Percentiles rank a stretch among this genome's conserved stretches.
These are phyloP conservation scores for Sepiola atlantica DNA, from an alignment of 2,888 invertebrate genomes.

Conservation along the genomic window DNA sequence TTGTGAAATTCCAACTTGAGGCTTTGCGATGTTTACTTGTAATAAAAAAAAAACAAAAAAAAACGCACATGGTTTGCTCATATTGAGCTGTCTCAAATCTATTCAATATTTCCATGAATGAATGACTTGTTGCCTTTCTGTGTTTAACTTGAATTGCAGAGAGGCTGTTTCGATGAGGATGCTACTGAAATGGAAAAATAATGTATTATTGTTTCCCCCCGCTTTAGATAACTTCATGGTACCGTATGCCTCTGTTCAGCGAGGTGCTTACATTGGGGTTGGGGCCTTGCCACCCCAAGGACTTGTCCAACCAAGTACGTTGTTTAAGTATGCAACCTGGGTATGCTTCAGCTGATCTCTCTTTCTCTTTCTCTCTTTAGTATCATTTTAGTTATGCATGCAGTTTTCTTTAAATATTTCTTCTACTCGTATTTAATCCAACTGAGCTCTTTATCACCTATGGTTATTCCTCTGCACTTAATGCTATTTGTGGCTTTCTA, in stretches of 20 bases:
- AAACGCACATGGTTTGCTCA: constrained; percentile 12
- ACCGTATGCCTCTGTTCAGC: constrained; percentile 42
- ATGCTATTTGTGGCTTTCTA: constrained; percentile 39
- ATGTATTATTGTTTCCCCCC: constrained; percentile 36
- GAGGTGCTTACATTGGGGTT: constrained; percentile 42
- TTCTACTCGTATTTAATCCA: background rate
- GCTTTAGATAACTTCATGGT: constrained; percentile 46
- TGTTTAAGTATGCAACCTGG: constrained; percentile 42
- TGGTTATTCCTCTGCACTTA: background rate
- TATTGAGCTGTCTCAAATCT: background rate
- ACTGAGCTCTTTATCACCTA: background rate
- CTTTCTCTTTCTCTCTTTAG: background rate
- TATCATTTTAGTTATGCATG: background rate
- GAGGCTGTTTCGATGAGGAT: background rate
- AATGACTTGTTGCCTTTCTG: background rate
- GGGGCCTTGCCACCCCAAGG: constrained; percentile 45
- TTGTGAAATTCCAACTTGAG: background rate
- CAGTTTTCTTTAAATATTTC: background rate
- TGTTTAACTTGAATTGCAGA: constrained; percentile 32
- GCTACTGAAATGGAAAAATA: constrained; percentile 38
- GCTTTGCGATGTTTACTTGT: background rate
- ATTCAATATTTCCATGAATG: background rate
- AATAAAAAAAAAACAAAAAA: background rate
- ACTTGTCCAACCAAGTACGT: constrained; percentile 47
- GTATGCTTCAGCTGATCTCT: constrained; percentile 46